phyloP scores from a whole-genome alignment of 2,888 invertebrate genomes.

The Xanthorhoe spadicearia region DNA sequence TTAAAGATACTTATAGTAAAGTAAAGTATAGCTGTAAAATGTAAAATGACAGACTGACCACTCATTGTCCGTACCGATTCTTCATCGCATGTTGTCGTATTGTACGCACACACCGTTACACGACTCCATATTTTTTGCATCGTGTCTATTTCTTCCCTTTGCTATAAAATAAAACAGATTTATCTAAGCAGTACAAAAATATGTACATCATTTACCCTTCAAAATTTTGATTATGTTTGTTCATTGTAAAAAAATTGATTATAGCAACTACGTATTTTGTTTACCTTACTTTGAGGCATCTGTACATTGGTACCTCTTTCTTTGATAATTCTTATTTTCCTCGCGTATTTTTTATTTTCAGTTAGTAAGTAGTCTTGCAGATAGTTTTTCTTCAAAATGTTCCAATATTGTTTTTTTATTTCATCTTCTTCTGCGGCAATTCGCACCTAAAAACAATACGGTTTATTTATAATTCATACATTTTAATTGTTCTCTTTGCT shows the following conservation, averaged over 20 bases:
- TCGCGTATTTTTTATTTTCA: conserved; percentile 58
- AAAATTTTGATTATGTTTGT: not conserved
- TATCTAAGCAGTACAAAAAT: too few species aligned
- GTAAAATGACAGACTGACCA: conserved; percentile 60
- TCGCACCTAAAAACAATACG: conserved; percentile 56
- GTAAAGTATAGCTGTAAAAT: not conserved
- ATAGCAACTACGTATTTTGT: not conserved
- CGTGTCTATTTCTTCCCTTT: conserved; percentile 77
- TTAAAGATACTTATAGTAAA: too few species aligned
- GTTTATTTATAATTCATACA: not conserved
- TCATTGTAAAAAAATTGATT: not conserved
- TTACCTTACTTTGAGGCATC: conserved; percentile 78
- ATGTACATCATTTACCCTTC: not conserved
- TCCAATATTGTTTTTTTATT: conserved; percentile 78
- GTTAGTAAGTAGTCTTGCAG: conserved; percentile 51
- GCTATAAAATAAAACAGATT: conserved; percentile 53
- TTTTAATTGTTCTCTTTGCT: not conserved
- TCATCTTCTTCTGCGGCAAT: conserved; percentile 78
- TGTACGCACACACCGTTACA: conserved; percentile 75
- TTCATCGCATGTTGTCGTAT: conserved; percentile 62
- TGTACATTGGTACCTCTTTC: conserved; percentile 77
- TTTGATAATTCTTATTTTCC: conserved; percentile 74
- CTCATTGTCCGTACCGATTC: conserved; percentile 72
- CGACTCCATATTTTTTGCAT: conserved; percentile 80
- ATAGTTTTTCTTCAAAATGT: conserved; percentile 73